Base-by-base conservation (phyloP, 2,113 vertebrate genomes). In the Pelecanus crispus region DNA sequence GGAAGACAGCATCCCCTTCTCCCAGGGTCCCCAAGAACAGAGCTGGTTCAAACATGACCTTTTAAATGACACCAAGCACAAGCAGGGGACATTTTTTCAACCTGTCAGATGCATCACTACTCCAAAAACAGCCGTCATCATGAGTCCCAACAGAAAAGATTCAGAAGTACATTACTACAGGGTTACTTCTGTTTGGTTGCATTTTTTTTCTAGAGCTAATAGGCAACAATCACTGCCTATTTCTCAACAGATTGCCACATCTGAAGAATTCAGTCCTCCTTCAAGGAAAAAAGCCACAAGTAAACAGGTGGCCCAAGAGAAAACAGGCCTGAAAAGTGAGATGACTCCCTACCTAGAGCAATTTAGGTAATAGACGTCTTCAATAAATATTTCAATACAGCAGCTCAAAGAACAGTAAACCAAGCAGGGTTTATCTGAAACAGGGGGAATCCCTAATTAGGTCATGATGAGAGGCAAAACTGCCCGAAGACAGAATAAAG, bases 311-410 rank as follows among this genome's bases (percentile, higher is more conserved):
- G 40, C n/a, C 62, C 20, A 55, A 65, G 28, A 93, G 65, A 87
- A 87, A 72, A 91, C 0, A 72, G 44, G 38, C 9, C 50, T 74
- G 47, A 71, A 86, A 90, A 86, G 47, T 18, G 44, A 92, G 52
- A 63, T 10, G 50, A 70, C 28, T 62, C 36, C 52, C 36, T 52
- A 29, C 15, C 7, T 40, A 34, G 6, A 79, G 34, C 36, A 80
- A 75, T 56, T 79, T 72, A 81, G 79, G 63, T 67, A 83, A 82
- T 3, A 70, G 8, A 93, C 84, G 8, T 81, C 61, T 89, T 79
- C 49, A 65, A 68, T 61, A 86, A 79, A 68, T 79, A 89, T 75
- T 81, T 92, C 58, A 91, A 58, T 49, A 31, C 5, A 91, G 58
- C 70, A 74, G 56, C 44, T 87, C 50, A 61, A 81, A 85, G 56